Conservation (phyloP, 2,113 vertebrate genomes). For the human (Homo sapiens) region GRCh38 chr13:51599001-51599500, state of each 20-base stretch:
- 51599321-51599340: accelerated
- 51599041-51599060: too few relatives aligned
- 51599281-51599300: not conserved
- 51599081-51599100: too few relatives aligned
- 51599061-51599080: too few relatives aligned
- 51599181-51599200: too few relatives aligned
- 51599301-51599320: too few relatives aligned
- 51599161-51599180: too few relatives aligned
- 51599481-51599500: not conserved
- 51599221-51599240: conserved; percentile 90
- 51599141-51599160: too few relatives aligned
- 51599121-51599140: too few relatives aligned
- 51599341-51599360: not conserved
- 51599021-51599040: too few relatives aligned
- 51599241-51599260: conserved; percentile 52
- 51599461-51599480: not conserved
- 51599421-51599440: not conserved
- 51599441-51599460: too few relatives aligned
- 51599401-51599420: accelerated
- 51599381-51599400: not conserved
- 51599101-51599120: too few relatives aligned
- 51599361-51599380: not conserved
- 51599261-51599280: not conserved
- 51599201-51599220: conserved; percentile 71
- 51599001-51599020: too few relatives aligned